Evolutionary conservation across 2,888 invertebrate species (phyloP), one percentile per base, ranked within the genome.

Genomic region (Pyrgus malvae): DNA sequence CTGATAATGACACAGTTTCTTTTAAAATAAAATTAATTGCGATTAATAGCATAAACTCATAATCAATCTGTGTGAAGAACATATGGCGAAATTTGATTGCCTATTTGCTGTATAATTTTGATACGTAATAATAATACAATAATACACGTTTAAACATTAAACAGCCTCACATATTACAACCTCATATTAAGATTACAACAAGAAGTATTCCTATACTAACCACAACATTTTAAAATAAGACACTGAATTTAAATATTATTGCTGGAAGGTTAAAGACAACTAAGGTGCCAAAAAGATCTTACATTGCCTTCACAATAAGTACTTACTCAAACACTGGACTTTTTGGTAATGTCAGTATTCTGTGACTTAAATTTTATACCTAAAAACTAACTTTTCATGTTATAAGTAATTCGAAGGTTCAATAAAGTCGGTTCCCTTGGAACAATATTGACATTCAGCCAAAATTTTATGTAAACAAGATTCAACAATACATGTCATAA

Each of bases 141-240:
- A 27, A 40, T 33, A 27, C 45, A 54, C 63, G 65, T 72, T 69
- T 60, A 67, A 68, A 71, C 65, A 66, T 66, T 69, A 78, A 23
- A 75, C 83, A 85, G 82, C 84, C 84, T 85, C 81, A 69, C 72
- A 62, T 66, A 67, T 72, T 77, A 82, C 84, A 85, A 85, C 84
- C 82, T 76, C 72, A 63, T 66, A 64, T 63, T 66, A 76, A 62
- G 62, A 69, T 68, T 73, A 73, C 62, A 72, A 70, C 66, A 76
- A 77, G 59, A 67, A 70, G 68, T 65, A 71, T 66, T 60, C 68
- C 51, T 80, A 76, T 57, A 70, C 65, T 77, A 78, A 66, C 78
- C 83, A 86, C 84, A 85, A 84, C 82, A 55, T 77, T 76, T 74
- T 75, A 61, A 65, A 62, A 61, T 83, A 86, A 84, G 85, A 87